phyloP scores from a whole-genome alignment of 2,797 vertebrate species.

The Gymnopithys bicolor region DNA sequence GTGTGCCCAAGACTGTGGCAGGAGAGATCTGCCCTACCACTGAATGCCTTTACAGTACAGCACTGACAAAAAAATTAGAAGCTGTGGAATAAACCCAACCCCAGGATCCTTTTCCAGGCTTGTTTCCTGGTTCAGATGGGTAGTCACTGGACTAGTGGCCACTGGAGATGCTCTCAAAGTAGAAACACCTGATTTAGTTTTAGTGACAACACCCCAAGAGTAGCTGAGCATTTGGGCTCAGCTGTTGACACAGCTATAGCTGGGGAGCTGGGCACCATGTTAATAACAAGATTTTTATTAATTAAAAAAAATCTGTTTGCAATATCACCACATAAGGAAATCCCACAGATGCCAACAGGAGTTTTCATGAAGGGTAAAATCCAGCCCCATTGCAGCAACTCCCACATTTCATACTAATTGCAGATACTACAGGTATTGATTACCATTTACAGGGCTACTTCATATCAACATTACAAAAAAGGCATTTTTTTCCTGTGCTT shows the following conservation, averaged over 20 bases:
- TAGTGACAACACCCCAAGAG: not conserved
- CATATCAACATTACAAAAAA: not conserved
- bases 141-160: not conserved
- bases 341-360: not conserved
- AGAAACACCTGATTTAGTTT: not conserved
- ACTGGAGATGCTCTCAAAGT: not conserved
- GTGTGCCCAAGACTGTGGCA: not conserved
- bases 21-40: not conserved
- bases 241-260: not conserved
- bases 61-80: not conserved
- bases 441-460: not conserved
- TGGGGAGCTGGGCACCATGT: not conserved
- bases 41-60: not conserved
- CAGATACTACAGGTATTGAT: not conserved
- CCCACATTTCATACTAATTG: rapidly evolving
- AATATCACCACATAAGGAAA: not conserved
- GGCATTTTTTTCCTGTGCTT: not conserved
- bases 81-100: not conserved
- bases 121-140: not conserved
- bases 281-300: not conserved
- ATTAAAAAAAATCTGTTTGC: not conserved
- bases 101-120: not conserved
- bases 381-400: not conserved
- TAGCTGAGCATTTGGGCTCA: not conserved
- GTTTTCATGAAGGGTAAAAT: not conserved